Conservation (phyloP, 1,140 invertebrate species). For the Leptopilina clavipes region DNA sequence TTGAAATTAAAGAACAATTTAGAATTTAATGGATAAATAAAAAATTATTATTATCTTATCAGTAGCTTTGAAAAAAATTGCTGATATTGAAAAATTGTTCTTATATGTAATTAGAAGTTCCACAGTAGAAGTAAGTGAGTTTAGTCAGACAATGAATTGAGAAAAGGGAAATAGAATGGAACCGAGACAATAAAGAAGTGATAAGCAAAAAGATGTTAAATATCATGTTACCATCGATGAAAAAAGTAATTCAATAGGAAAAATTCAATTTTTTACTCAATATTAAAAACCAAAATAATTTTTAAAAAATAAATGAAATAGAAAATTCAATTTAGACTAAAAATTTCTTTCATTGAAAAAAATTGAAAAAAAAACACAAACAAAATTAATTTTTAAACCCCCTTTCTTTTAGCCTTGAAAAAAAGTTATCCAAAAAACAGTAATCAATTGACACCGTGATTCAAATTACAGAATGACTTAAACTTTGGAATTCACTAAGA, state of each 20-base stretch:
- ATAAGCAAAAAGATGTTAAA: not conserved
- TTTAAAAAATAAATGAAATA: no score
- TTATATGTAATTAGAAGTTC: not conserved
- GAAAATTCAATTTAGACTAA: no score
- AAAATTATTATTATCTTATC: not conserved
- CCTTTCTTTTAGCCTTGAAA: no score
- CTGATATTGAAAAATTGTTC: not conserved
- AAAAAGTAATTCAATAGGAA: no score
- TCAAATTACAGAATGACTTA: not conserved
- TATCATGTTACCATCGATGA: not conserved
- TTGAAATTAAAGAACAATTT: no score
- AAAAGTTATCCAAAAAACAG: not conserved
- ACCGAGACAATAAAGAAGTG: not conserved
- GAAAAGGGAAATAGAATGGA: not conserved
- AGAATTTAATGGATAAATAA: not conserved
- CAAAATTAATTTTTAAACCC: no score
- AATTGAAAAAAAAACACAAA: no score
- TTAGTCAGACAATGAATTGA: slow-evolving; percentile 21
- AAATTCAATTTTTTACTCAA: no score
- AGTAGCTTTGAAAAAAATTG: not conserved
- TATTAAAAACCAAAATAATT: no score
- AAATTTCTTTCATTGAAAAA: not conserved
- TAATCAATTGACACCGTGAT: not conserved
- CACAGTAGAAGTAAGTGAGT: not conserved
- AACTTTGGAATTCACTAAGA: slow-evolving; percentile 6